phyloP scores from a whole-genome alignment of 2,888 invertebrate genomes.

The Ennomos quercinarius region DNA sequence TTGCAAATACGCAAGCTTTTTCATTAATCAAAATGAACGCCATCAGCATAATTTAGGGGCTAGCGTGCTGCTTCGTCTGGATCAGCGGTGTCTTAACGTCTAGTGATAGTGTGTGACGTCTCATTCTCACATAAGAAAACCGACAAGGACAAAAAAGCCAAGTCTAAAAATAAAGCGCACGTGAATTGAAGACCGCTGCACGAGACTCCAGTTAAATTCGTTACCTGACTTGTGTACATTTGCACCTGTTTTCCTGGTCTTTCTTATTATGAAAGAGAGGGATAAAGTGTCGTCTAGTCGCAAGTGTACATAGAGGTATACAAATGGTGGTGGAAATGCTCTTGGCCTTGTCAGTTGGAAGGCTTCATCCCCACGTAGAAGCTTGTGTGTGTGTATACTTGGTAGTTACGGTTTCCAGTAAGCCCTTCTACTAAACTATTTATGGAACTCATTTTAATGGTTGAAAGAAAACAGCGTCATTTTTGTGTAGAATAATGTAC shows the following conservation, averaged over 20 bases:
- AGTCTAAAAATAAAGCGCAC: slow-evolving; percentile 32
- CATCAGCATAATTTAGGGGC: slow-evolving; percentile 41
- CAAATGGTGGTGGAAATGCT: slow-evolving; percentile 39
- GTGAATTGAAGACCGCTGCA: slow-evolving; percentile 25
- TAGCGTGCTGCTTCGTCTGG: slow-evolving; percentile 19
- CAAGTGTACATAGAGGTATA: slow-evolving; percentile 28
- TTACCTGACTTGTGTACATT: slow-evolving; percentile 23
- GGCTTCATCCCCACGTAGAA: slow-evolving; percentile 46
- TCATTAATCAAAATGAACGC: slow-evolving; percentile 44
- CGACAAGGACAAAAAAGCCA: slow-evolving; percentile 30
- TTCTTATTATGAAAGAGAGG: slow-evolving; percentile 2
- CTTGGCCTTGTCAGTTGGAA: slow-evolving; percentile 58
- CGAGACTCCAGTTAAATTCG: slow-evolving; percentile 24
- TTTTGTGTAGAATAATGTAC: too few relatives aligned
- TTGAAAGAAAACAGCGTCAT: too few relatives aligned
- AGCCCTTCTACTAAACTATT: too few relatives aligned
- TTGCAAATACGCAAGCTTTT: slow-evolving; percentile 33
- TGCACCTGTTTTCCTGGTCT: slow-evolving; percentile 1
- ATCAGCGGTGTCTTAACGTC: too few relatives aligned
- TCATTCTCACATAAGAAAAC: slow-evolving; percentile 29
- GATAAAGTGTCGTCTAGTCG: slow-evolving; percentile 9
- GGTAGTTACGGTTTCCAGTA: too few relatives aligned
- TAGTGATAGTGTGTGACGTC: slow-evolving; percentile 11
- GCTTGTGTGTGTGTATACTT: too few relatives aligned
- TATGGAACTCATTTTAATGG: too few relatives aligned